Conservation (phyloP, 2,113 vertebrate genomes). For the Stigmatopora argus region DNA sequence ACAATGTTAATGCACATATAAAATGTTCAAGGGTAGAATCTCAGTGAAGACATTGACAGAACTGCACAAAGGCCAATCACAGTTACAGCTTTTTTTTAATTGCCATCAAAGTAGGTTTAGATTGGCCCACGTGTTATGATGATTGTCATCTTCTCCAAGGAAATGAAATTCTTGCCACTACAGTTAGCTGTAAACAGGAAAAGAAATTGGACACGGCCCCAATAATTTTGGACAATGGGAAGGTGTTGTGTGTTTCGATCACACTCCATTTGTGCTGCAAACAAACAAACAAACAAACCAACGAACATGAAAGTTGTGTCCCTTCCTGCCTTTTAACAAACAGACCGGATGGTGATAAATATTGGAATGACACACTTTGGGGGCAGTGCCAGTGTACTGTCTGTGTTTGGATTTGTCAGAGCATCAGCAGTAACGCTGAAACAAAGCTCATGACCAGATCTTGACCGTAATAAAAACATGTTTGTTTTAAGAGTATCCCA, state of each 20-base stretch:
- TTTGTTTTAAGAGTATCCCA: slow-evolving; percentile 12
- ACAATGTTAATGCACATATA: not conserved
- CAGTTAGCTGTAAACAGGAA: slow-evolving; percentile 1
- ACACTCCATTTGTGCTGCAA: not conserved
- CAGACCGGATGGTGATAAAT: not conserved
- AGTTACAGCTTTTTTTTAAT: not conserved
- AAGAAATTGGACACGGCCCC: not conserved
- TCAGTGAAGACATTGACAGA: not conserved
- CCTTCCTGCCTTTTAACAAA: slow-evolving; percentile 3
- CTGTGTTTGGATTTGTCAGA: slow-evolving; percentile 10
- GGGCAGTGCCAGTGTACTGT: not conserved
- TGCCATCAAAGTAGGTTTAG: not conserved
- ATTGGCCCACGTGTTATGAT: not conserved
- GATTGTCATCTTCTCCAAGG: not conserved
- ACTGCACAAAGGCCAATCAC: not conserved
- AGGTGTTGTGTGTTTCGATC: not conserved
- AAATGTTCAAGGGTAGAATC: not conserved
- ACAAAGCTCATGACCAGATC: slow-evolving; percentile 21
- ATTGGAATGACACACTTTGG: slow-evolving; percentile 2
- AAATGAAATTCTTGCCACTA: not conserved
- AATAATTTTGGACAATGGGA: not conserved
- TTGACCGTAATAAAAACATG: slow-evolving; percentile 38
- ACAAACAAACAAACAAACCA: slow-evolving; percentile 6
- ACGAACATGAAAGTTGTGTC: not conserved
- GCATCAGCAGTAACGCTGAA: slow-evolving; percentile 13